Evolutionary conservation across 1,140 invertebrate genomes (phyloP), one percentile per base, ranked within the genome.

Genomic region (Lordiphosa mommai): DNA sequence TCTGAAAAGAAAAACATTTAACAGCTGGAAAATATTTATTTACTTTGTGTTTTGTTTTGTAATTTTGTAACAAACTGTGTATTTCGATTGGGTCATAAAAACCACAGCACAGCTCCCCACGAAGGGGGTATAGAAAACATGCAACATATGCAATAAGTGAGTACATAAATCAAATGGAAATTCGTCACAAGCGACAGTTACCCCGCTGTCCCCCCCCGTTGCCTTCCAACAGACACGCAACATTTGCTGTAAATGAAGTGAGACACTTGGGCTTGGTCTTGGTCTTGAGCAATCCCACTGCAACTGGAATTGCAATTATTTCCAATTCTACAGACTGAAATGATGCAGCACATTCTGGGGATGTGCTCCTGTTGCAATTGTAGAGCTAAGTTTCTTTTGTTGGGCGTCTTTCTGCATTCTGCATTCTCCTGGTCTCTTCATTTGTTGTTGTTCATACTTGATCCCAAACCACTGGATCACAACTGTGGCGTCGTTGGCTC

Each of bases 241-340:
- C 79, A 84, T 85, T 85, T 77, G 68, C 43, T 60, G 53, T 51
- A 69, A 84, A 77, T 69, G 68, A 72, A 72, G 48, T 60, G 67
- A 58, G 36, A 47, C 72, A 56, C 48, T 57, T 49, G 68, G 41
- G 46, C 47, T 20, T 47, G 33, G 40, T 38, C 16, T 32, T 14
- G 34, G 10, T 4, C 12, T 38, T 34, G 27, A 14, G 51, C 44
- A 49, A 46, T 57, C 17, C 43, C 61, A 64, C 32, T 46, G 41
- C 52, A 57, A 53, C 29, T 59, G 64, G 46, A 67, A 43, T 46
- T 13, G 38, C 46, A 58, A 66, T 67, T 58, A 67, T 67, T 67
- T 46, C 32, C 46, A 37, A 51, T 51, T 58, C 51, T 32, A 44
- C 23, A 32, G 61, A 7, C 59, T 61, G 27, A 30, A 23, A 49